phyloP scores from a whole-genome alignment of 2,797 vertebrate genomes.

The Lophius americanus region DNA sequence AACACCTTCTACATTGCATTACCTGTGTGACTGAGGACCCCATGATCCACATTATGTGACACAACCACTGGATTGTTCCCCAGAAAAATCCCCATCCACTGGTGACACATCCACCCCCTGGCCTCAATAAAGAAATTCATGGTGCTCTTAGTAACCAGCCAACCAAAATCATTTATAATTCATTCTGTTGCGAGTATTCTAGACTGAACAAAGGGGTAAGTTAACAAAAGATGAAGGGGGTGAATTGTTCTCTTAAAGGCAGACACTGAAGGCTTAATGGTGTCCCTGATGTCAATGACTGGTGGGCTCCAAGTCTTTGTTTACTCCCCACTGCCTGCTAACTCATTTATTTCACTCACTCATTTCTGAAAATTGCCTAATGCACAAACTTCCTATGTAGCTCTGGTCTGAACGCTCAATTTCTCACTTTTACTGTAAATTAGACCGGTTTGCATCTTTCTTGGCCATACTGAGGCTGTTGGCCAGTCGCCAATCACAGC shows the following conservation, averaged over 20 bases:
- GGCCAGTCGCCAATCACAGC: no score
- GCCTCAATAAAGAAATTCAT: conserved; percentile 9
- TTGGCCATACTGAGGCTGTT: neutral
- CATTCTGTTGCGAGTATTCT: conserved; percentile 24
- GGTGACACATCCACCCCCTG: conserved; percentile 1
- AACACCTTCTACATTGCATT: conserved; percentile 57
- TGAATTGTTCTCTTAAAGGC: conserved; percentile 46
- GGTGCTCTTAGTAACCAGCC: conserved; percentile 26
- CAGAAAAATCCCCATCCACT: conserved; percentile 27
- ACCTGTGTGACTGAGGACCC: conserved; percentile 43
- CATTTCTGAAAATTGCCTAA: conserved; percentile 9
- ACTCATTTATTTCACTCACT: neutral
- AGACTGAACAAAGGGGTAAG: conserved; percentile 18
- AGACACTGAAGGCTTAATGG: conserved; percentile 55
- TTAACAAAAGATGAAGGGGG: conserved; percentile 30
- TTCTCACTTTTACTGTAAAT: neutral
- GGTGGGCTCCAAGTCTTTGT: conserved; percentile 34
- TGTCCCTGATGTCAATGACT: conserved; percentile 48
- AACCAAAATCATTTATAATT: conserved; percentile 62
- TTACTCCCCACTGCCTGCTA: neutral
- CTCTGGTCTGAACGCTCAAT: neutral
- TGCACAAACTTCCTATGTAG: no score
- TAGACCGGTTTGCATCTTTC: neutral
- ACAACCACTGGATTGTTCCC: conserved; percentile 1
- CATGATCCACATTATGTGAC: conserved; percentile 37